These are phyloP conservation scores for Corynorhinus townsendii DNA, from an alignment of 2,113 vertebrate genomes.

Conservation along the genomic window DNA sequence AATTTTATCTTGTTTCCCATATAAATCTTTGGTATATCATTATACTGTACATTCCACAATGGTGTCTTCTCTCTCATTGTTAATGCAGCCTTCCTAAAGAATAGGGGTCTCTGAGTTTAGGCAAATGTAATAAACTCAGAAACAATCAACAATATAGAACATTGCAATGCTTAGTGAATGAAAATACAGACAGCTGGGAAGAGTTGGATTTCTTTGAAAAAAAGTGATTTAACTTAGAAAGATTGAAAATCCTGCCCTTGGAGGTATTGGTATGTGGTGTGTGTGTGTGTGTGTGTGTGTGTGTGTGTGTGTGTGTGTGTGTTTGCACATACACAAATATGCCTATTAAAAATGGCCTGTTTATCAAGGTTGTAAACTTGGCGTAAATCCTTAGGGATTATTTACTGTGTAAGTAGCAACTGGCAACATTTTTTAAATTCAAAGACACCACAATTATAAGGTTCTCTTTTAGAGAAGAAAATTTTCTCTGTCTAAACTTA, in stretches of 20 bases:
- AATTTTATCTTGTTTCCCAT: neutral
- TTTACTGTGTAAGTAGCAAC: neutral
- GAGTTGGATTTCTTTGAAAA: neutral
- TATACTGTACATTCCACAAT: neutral
- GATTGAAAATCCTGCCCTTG: neutral
- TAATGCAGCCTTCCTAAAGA: neutral
- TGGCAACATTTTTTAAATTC: neutral
- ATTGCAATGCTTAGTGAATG: neutral
- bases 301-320: neutral
- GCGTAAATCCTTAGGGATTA: neutral
- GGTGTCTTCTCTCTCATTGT: neutral
- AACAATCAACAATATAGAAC: neutral
- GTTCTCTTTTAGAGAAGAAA: neutral
- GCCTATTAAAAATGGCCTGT: neutral
- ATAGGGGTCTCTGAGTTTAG: neutral
- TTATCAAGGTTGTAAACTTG: neutral
- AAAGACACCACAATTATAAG: neutral
- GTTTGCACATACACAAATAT: neutral
- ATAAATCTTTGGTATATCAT: neutral
- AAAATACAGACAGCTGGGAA: neutral
- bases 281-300: accelerated
- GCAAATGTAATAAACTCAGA: neutral
- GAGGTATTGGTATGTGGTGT: neutral
- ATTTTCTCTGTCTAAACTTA: neutral
- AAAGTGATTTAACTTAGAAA: neutral